Evolutionary conservation across 2,888 invertebrate genomes (phyloP).

Genomic region (Eubasilissa splendida): DNA sequence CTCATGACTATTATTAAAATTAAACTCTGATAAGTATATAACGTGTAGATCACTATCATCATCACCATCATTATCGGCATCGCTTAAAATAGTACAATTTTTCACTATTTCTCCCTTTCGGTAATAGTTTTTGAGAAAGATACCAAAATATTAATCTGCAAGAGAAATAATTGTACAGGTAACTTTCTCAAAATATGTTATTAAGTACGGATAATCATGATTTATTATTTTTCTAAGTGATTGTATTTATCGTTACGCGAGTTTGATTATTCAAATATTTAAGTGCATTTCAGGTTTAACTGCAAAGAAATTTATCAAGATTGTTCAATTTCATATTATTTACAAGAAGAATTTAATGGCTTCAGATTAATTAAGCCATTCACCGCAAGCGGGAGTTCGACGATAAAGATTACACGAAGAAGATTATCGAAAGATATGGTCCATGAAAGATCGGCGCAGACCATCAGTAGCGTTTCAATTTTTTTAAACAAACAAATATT

Average conservation of each 20-base stretch:
- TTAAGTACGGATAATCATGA: neutral
- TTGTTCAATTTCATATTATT: too few relatives aligned
- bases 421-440: conserved; percentile 14
- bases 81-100: too few relatives aligned
- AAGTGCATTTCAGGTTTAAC: too few relatives aligned
- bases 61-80: too few relatives aligned
- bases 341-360: neutral
- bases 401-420: conserved; percentile 10
- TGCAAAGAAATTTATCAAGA: too few relatives aligned
- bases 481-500: neutral
- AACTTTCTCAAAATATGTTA: neutral
- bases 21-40: too few relatives aligned
- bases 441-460: neutral
- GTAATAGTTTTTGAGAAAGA: neutral
- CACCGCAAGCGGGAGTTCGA: neutral
- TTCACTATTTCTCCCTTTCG: too few relatives aligned
- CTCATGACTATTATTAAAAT: too few relatives aligned
- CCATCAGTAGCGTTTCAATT: conserved; percentile 5
- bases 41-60: too few relatives aligned
- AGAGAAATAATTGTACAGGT: neutral
- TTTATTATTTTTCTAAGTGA: neutral
- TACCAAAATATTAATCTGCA: neutral
- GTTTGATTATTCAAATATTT: too few relatives aligned
- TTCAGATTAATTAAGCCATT: conserved; percentile 33
- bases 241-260: too few relatives aligned